Base-by-base conservation (phyloP, 1,140 invertebrate genomes). In the Drosophila ironensis region DNA sequence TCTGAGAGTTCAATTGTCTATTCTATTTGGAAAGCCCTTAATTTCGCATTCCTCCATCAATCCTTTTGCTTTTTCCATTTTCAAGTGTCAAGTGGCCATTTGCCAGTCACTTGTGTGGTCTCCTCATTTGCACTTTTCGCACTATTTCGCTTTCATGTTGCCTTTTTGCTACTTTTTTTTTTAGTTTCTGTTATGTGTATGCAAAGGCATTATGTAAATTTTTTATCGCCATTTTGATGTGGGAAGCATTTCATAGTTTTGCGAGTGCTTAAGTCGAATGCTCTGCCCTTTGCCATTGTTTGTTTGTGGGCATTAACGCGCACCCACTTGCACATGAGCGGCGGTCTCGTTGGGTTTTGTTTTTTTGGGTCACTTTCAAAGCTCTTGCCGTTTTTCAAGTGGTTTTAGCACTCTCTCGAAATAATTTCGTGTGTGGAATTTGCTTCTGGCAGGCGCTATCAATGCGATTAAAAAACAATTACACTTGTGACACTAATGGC, bases 401-500 rank as follows among this genome's bases (percentile, higher is more conserved):
- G 77, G 74, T 78, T 77, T 84, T 69, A 77, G 81, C 66, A 40
- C 61, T 54, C 48, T 84, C 77, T 82, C 38, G 73, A 82, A 82
- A 84, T 77, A 72, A 77, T 77, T 77, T 82, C 56, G 57, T 66
- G 59, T 25, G 64, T 38, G 64, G 60, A 69, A 63, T 76, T 54
- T 51, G 42, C 22, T 37, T 41, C 30, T 48, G 30, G 60, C 41
- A 42, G 54, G 30, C 40, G 73, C 76, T 86, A 84, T 84, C 78
- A 84, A 74, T 86, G 74, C 80, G 78, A 84, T 84, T 84, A 77
- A 74, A 84, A 84, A 86, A 78, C 78, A 84, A 84, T 84, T 84
- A 84, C 80, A 84, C 78, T 82, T 82, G 63, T 84, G 80, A 73
- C 78, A 78, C 53, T 84, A 84, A 86, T 84, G 74, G 78, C 54